Base-by-base conservation (phyloP, 2,888 invertebrate species). In the Tenthredo distinguenda region DNA sequence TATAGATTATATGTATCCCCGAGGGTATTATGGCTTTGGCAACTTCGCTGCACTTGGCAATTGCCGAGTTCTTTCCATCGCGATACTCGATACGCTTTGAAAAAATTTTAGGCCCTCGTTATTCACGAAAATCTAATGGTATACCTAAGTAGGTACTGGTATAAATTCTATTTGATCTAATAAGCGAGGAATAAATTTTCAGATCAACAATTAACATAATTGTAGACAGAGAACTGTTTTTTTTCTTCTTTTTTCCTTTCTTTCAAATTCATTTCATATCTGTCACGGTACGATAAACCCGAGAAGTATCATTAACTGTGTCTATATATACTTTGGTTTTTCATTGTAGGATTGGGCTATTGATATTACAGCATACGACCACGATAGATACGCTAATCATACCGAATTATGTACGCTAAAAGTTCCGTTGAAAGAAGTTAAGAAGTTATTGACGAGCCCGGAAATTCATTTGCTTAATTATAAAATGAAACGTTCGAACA, bases 351-450 rank as follows among this genome's bases (percentile, higher is more conserved):
- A 94, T 43, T 94, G 94, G 92, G 89, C 92, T 79, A 90, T 94
- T 87, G 92, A 94, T 84, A 91, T 94, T 85, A 90, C 92, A 3
- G 94, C 93, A 0, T 92, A 92, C 88, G 94, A 94, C 90, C 94
- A 93, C 85, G 94, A 94, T 89, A 93, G 94, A 86, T 94, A 93
- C 87, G 94, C 94, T 9, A 94, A 94, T 90, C 94, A 94, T 83
- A 94, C 94, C 4, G 94, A 94, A 88, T 87, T 94, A 58, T 94
- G 94, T 72, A 92, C 92, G n/a, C 90, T 94, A 9, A 92, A 92
- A 79, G 90, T 94, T 72, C 90, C 94, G 31, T 88, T 94, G 74
- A 93, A 92, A 85, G 94, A 94, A 83, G 90, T 93, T 84, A 93
- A 92, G 86, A 93, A 92, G 40, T 90, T 94, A 84, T 91, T 94